A percentile compares a stretch with the other conserved stretches of the same genome.
These are phyloP conservation scores for Harpagoxenus sublaevis DNA, from an alignment of 2,888 invertebrate species.

Conservation along the genomic window DNA sequence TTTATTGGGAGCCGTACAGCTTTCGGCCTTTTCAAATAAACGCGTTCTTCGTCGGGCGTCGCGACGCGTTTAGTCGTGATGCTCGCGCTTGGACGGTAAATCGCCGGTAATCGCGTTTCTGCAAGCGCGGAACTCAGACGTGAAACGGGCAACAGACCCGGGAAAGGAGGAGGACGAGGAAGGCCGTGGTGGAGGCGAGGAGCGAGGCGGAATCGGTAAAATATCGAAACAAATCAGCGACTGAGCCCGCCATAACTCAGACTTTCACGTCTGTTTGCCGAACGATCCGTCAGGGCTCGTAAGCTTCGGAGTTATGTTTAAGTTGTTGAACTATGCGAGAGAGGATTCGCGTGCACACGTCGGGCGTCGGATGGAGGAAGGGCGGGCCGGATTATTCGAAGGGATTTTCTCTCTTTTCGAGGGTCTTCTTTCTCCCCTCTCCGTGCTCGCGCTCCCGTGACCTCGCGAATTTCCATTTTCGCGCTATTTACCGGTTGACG, in stretches of 20 bases:
- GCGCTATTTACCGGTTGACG: conserved; percentile 45
- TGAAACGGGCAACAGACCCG: conserved; percentile 35
- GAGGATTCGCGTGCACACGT: conserved; percentile 67
- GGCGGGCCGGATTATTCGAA: conserved; percentile 78
- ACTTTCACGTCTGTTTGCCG: conserved; percentile 83
- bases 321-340: conserved; percentile 83
- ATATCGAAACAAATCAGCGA: conserved; percentile 85
- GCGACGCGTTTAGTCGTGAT: conserved; percentile 20
- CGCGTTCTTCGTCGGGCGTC: conserved; percentile 15
- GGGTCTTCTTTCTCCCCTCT: conserved; percentile 11
- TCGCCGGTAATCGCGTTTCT: conserved; percentile 52
- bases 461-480: conserved; percentile 56
- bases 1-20: not conserved
- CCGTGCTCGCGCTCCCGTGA: conserved; percentile 17
- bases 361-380: conserved; percentile 50
- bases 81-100: conserved; percentile 44
- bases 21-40: conserved; percentile 26
- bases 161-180: conserved; percentile 16
- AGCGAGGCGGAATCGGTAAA: conserved; percentile 80
- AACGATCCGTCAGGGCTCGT: conserved; percentile 84
- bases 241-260: conserved; percentile 84
- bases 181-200: conserved; percentile 52
- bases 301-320: conserved; percentile 85
- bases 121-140: conserved; percentile 49
- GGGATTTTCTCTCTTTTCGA: conserved; percentile 74